These are phyloP conservation scores for Rhynchomys soricoides DNA, from an alignment of 2,113 vertebrate species.

Conservation along the genomic window DNA sequence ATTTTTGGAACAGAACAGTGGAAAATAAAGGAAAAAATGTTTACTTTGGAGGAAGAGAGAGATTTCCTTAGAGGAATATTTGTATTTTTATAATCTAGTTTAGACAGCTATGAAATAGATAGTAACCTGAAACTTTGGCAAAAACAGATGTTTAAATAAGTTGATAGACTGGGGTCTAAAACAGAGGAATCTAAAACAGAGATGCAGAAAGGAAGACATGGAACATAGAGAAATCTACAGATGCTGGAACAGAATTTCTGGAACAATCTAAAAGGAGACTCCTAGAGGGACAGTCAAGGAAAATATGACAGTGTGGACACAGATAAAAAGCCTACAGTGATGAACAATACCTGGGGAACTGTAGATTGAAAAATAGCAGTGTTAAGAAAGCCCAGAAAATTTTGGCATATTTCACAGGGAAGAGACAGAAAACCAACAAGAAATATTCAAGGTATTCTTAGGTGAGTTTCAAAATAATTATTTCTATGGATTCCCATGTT, in stretches of 20 bases:
- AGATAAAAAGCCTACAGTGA: background rate
- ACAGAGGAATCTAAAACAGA: background rate
- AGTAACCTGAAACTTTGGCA: background rate
- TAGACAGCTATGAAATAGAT: constrained; percentile 9
- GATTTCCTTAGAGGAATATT: constrained; percentile 23
- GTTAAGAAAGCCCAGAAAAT: background rate
- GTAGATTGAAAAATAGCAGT: background rate
- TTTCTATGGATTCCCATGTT: background rate
- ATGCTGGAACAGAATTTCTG: background rate
- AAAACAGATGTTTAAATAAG: constrained; percentile 48
- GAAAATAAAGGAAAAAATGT: constrained; percentile 29
- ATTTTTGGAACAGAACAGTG: background rate
- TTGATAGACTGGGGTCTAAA: background rate
- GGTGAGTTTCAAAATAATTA: constrained; percentile 25
- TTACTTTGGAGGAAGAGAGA: constrained; percentile 7
- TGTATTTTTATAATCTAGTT: constrained; percentile 1
- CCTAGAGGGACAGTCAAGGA: background rate
- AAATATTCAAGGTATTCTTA: constrained; percentile 35
- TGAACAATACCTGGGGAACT: background rate
- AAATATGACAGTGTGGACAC: background rate
- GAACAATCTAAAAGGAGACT: background rate
- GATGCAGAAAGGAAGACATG: background rate
- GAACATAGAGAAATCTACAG: background rate
- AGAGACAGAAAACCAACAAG: background rate
- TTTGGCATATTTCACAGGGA: background rate